Base-by-base conservation (phyloP, 2,113 vertebrate species). In the Patagioenas fasciata region DNA sequence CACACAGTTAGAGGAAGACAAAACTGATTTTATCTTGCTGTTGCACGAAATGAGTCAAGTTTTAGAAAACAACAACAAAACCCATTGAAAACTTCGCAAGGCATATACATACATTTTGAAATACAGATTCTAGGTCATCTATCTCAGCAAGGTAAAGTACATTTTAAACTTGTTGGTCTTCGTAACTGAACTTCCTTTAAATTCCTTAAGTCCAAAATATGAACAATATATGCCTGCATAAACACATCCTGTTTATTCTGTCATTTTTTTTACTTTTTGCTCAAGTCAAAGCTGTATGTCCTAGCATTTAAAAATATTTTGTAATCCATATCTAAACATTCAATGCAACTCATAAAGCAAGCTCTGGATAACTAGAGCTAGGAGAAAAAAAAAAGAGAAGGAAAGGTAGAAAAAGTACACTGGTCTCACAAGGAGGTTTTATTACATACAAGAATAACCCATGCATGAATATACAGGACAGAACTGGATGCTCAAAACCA, bases 1-100 rank as follows among this genome's bases (percentile, higher is more conserved):
- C 53, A 48, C 72, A 44, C 28, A 88, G 85, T 60, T 79, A 92
- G 77, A 78, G 53, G 89, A 84, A 88, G 64, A 84, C 60, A 82
- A 80, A 92, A 69, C 85, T 86, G 82, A 93, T 92, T 93, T 96
- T 86, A 90, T 94, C 69, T 88, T 60, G 38, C 88, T 83, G 5
- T 60, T 48, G 42, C 51, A 71, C 64, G 77, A 85, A 70, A 40
- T 20, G 74, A 80, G 25, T 50, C 32, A 82, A 95, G 53, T 88
- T 96, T 83, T 44, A 77, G 54, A 60, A 90, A 90, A 89, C 26
- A 89, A 47, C 61, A 80, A 54, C 38, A 91, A 93, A 94, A 36
- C 29, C 28, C 65, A 61, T 3, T 51, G 60, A 73, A 47, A 29
- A 28, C 28, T 93, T 66, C 11, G 32, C n/a, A 54, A 70, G 11